phyloP scores from a whole-genome alignment of 2,888 invertebrate species.

The Protonemura montana region DNA sequence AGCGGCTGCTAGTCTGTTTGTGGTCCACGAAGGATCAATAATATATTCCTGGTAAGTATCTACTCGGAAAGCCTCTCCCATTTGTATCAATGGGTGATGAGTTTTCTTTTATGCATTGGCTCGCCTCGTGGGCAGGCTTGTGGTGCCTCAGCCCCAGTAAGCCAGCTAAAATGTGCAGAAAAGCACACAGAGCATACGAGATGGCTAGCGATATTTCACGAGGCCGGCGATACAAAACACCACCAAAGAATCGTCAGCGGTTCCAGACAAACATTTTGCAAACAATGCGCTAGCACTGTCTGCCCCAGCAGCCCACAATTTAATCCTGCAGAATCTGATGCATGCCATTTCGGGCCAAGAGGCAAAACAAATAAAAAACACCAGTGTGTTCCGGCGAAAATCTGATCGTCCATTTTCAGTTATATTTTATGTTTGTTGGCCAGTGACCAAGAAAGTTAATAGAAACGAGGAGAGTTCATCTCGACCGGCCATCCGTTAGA shows the following conservation, averaged over 20 bases:
- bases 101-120: constrained; percentile 46
- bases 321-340: neutral
- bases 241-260: neutral
- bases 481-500: constrained; percentile 24
- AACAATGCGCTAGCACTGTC: neutral
- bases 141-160: neutral
- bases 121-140: constrained; percentile 14
- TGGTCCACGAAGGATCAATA: constrained; percentile 32
- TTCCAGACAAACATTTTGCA: constrained; percentile 12
- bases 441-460: constrained; percentile 32
- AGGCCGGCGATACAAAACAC: neutral
- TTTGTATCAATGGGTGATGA: constrained; percentile 47
- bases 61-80: constrained; percentile 41
- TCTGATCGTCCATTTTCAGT: constrained; percentile 21
- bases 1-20: neutral
- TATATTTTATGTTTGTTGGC: constrained; percentile 37
- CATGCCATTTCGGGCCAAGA: neutral
- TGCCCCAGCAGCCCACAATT: neutral
- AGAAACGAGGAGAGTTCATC: constrained; percentile 26
- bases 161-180: constrained; percentile 34
- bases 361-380: neutral
- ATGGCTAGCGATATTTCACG: constrained; percentile 39
- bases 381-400: neutral
- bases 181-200: constrained; percentile 40
- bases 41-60: constrained; percentile 39